phyloP scores from a whole-genome alignment of 1,140 invertebrate species.

The Drepana arcuata region DNA sequence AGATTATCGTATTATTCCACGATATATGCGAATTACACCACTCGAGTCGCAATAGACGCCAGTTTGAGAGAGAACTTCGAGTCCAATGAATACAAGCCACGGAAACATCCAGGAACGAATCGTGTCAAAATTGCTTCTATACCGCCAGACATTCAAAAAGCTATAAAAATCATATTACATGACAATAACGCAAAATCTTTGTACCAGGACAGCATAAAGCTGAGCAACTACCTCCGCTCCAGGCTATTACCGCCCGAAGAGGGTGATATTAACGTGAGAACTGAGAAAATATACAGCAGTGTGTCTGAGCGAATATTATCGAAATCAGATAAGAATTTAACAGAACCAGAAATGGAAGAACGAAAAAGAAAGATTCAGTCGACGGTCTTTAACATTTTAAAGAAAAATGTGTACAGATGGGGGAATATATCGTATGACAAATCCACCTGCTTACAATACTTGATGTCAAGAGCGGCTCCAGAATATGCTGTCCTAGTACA shows the following conservation, averaged over 20 bases:
- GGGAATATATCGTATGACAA: conserved; percentile 79
- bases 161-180: conserved; percentile 70
- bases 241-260: conserved; percentile 77
- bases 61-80: conserved; percentile 70
- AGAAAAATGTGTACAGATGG: conserved; percentile 79
- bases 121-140: conserved; percentile 63
- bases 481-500: conserved; percentile 83
- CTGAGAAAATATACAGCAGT: conserved; percentile 40
- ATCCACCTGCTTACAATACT: conserved; percentile 77
- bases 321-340: conserved; percentile 37
- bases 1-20: conserved; percentile 26
- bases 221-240: conserved; percentile 75
- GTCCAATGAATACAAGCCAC: conserved; percentile 74
- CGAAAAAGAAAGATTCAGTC: conserved; percentile 53
- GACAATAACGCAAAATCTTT: conserved; percentile 72
- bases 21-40: conserved; percentile 34
- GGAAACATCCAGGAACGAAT: conserved; percentile 79
- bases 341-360: conserved; percentile 31
- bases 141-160: conserved; percentile 73
- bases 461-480: conserved; percentile 76
- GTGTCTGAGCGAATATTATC: conserved; percentile 46
- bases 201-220: conserved; percentile 62
- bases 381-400: conserved; percentile 65
- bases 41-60: conserved; percentile 69
- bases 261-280: conserved; percentile 64